These are phyloP conservation scores for Chelmon rostratus DNA, from an alignment of 2,797 vertebrate species.

Conservation along the genomic window DNA sequence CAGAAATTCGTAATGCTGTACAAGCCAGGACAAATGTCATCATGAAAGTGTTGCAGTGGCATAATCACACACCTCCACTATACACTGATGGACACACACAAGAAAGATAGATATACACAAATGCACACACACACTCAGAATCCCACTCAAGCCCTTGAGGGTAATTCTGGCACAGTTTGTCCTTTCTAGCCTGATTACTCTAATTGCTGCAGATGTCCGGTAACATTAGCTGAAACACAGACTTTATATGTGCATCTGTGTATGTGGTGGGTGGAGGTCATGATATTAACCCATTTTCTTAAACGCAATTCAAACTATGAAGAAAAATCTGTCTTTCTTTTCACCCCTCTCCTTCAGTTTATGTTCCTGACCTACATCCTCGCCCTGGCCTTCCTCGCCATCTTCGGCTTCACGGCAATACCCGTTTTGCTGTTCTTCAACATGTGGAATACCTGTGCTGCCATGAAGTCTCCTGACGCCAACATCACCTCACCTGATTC, in stretches of 20 bases:
- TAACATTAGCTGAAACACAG: slow-evolving; percentile 58
- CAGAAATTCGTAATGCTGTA: neutral
- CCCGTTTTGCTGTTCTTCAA: slow-evolving; percentile 99
- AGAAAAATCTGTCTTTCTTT: neutral
- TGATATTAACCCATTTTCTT: slow-evolving; percentile 23
- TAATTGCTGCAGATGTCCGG: slow-evolving; percentile 79
- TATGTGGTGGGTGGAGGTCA: neutral
- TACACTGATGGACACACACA: neutral
- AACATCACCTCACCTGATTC: slow-evolving; percentile 93
- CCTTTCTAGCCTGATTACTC: slow-evolving; percentile 71
- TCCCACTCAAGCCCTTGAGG: slow-evolving; percentile 48
- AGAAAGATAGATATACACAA: slow-evolving; percentile 1
- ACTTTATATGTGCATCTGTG: slow-evolving; percentile 25
- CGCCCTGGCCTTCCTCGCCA: slow-evolving; percentile 93
- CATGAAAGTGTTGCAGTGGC: neutral
- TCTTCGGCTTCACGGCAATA: slow-evolving; percentile 97
- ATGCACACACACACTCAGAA: slow-evolving; percentile 3
- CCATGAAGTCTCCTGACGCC: slow-evolving; percentile 91
- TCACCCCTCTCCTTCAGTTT: slow-evolving; percentile 85
- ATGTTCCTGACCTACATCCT: slow-evolving; percentile 98
- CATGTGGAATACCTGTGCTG: slow-evolving; percentile 96
- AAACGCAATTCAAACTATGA: neutral
- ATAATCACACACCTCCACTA: slow-evolving; percentile 4
- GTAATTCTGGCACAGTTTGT: slow-evolving; percentile 69
- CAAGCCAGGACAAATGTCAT: slow-evolving; percentile 2